A percentile compares a stretch with the other conserved stretches of the same genome.
Conservation (phyloP, 2,113 vertebrate genomes). For the Sturnus vulgaris region DNA sequence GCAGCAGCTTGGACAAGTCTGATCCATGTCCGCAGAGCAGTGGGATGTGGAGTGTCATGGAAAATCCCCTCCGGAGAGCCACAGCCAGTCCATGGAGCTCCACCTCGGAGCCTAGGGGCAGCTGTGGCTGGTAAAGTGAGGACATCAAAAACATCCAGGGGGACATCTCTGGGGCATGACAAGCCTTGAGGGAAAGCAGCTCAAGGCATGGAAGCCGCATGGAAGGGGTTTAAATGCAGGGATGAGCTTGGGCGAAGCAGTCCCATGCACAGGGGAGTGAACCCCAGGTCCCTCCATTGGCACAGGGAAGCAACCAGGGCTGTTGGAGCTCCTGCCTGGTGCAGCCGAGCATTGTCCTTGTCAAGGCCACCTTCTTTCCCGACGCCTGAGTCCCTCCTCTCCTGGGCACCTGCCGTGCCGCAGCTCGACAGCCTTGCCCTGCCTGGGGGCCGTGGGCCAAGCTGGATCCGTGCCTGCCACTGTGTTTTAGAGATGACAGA, state of each 20-base stretch:
- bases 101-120: neutral
- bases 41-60: fast-evolving
- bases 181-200: neutral
- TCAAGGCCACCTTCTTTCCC: neutral
- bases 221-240: neutral
- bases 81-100: neutral
- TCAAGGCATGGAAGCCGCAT: neutral
- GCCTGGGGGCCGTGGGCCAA: neutral
- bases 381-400: neutral
- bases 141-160: neutral
- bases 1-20: neutral
- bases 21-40: neutral
- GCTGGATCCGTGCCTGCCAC: neutral
- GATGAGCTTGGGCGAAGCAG: neutral
- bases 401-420: neutral
- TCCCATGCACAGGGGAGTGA: fast-evolving
- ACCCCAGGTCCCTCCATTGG: neutral
- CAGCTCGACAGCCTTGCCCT: neutral
- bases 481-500: neutral
- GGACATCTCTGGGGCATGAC: neutral
- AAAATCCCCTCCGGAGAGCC: neutral
- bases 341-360: neutral
- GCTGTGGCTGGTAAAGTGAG: neutral
- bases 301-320: neutral
- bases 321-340: neutral